These are phyloP conservation scores for Caenorhabditis doughertyi DNA, from an alignment of 2,888 invertebrate species.

Conservation along the genomic window DNA sequence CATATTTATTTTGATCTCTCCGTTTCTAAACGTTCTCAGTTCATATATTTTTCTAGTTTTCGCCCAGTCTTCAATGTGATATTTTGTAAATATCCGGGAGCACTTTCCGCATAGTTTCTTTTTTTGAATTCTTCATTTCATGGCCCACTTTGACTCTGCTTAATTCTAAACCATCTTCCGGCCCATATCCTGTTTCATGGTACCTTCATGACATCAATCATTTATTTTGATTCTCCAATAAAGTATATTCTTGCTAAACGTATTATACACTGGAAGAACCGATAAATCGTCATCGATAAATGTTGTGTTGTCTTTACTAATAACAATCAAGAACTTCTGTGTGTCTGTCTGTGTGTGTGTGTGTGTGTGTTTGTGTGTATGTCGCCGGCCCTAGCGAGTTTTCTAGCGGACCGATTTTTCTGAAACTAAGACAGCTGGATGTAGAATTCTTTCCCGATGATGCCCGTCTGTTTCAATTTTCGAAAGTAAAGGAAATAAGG, in stretches of 20 bases:
- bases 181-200: conserved; percentile 54
- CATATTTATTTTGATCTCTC: not conserved
- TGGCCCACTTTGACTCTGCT: not conserved
- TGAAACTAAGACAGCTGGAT: too few species aligned
- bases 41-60: not conserved
- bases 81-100: conserved; percentile 63
- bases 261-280: too few species aligned
- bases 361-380: too few species aligned
- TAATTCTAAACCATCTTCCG: conserved; percentile 40
- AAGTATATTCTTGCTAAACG: not conserved
- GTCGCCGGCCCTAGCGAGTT: too few species aligned
- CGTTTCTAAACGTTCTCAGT: not conserved
- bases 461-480: too few species aligned
- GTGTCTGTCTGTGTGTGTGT: too few species aligned
- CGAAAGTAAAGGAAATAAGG: too few species aligned
- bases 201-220: conserved; percentile 38
- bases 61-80: conserved; percentile 58
- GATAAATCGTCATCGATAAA: too few species aligned
- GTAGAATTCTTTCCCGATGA: too few species aligned
- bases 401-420: too few species aligned
- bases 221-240: conserved; percentile 16
- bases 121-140: not conserved
- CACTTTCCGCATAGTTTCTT: conserved; percentile 12
- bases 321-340: too few species aligned
- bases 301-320: too few species aligned